phyloP scores from a whole-genome alignment of 2,113 vertebrate species.

The Alligator mississippiensis region DNA sequence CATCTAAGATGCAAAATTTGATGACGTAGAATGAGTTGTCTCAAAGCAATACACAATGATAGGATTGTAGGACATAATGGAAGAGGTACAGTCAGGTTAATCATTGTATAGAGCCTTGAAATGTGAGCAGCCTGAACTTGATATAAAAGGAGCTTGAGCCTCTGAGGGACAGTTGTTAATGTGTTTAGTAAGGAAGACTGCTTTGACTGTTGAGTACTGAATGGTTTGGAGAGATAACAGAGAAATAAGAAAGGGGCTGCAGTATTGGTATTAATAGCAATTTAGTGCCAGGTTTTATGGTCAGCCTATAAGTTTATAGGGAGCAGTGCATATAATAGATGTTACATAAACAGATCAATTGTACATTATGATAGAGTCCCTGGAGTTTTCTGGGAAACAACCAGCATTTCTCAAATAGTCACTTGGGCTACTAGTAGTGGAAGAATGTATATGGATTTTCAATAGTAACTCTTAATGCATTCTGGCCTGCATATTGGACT shows the following conservation, averaged over 20 bases:
- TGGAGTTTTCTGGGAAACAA: slow-evolving; percentile 16
- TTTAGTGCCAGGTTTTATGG: neutral
- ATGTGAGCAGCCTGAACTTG: neutral
- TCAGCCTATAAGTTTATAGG: neutral
- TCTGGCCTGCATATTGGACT: neutral
- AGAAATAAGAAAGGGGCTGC: neutral
- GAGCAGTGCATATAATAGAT: neutral
- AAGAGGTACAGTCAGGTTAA: neutral
- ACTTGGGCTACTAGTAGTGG: neutral
- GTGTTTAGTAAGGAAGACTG: neutral
- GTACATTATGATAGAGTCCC: slow-evolving; percentile 18
- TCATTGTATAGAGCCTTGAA: neutral
- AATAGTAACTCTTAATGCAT: neutral
- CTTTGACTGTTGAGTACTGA: neutral
- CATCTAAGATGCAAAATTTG: neutral
- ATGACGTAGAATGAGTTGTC: neutral
- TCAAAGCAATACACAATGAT: neutral
- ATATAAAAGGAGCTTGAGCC: neutral
- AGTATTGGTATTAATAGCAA: neutral
- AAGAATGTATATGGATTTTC: slow-evolving; percentile 37
- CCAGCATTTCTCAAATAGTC: neutral
- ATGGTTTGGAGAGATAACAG: neutral
- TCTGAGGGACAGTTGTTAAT: neutral
- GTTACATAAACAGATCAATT: neutral
- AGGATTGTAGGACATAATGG: neutral